Conservation (phyloP, 2,797 vertebrate species). For the Odontamblyopus rebecca region DNA sequence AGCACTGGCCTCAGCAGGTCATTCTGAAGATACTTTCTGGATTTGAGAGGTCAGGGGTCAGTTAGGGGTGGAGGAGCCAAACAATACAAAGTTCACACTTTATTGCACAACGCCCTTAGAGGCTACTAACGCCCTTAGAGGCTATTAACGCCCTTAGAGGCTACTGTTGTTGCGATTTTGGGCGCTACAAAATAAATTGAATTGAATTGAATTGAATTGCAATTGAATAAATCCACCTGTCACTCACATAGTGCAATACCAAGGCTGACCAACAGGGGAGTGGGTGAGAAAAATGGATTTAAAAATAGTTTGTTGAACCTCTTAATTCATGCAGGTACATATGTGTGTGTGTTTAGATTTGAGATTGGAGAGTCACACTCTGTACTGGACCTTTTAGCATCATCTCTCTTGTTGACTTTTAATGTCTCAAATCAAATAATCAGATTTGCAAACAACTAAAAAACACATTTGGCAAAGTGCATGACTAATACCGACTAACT, state of each 20-base stretch:
- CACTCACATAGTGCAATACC: too few species aligned
- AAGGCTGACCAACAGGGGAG: too few species aligned
- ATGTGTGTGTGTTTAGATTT: slow-evolving; percentile 37
- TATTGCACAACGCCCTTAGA: too few species aligned
- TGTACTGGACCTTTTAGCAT: slow-evolving; percentile 53
- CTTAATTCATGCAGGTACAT: slow-evolving; percentile 5
- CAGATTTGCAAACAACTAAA: slow-evolving; percentile 27
- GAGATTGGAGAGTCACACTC: slow-evolving; percentile 47
- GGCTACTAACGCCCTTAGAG: too few species aligned
- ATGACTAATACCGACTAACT: slow-evolving; percentile 31
- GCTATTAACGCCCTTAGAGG: too few species aligned
- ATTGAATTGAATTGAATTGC: too few species aligned
- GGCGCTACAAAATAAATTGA: too few species aligned
- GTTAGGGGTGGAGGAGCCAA: not conserved
- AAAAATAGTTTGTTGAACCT: not conserved
- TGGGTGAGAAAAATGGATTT: too few species aligned
- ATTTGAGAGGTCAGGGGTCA: not conserved
- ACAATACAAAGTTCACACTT: too few species aligned
- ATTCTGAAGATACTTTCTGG: not conserved
- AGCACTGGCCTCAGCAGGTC: not conserved
- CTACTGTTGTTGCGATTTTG: too few species aligned
- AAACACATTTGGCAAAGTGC: slow-evolving; percentile 37
- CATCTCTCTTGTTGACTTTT: slow-evolving; percentile 60
- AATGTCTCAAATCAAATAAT: slow-evolving; percentile 26
- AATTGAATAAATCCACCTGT: too few species aligned